These are phyloP conservation scores for Arrhamphus sclerolepis DNA, from an alignment of 2,797 vertebrate genomes.

Conservation along the genomic window DNA sequence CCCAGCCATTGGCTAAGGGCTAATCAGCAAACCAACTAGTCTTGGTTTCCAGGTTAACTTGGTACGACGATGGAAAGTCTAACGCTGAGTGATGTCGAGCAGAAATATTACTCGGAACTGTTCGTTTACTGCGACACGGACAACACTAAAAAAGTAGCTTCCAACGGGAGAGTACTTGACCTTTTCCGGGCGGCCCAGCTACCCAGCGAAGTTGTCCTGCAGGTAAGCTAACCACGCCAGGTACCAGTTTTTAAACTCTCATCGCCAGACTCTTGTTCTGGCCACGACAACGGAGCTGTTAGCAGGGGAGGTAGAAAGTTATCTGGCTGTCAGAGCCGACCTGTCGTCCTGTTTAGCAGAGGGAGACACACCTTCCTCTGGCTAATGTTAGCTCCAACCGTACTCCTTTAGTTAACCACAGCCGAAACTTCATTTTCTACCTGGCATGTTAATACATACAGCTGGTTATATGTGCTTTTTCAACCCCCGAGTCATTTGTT, in stretches of 20 bases:
- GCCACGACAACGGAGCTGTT: not conserved
- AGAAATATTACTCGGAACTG: conserved; percentile 97
- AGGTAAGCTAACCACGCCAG: conserved; percentile 82
- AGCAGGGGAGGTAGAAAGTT: conserved; percentile 8
- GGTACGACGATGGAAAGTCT: conserved; percentile 90
- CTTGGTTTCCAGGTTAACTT: conserved; percentile 37
- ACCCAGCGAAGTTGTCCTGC: conserved; percentile 92
- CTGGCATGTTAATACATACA: too few relatives aligned
- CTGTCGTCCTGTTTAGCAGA: conserved; percentile 38
- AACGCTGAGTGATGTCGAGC: conserved; percentile 94
- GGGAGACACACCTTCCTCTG: conserved; percentile 77
- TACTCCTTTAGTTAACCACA: not conserved
- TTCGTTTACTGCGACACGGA: conserved; percentile 98
- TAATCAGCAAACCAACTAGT: conserved; percentile 60
- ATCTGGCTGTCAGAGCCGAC: conserved; percentile 26
- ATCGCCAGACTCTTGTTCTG: not conserved
- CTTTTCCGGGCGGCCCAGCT: conserved; percentile 98
- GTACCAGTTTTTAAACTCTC: conserved; percentile 9
- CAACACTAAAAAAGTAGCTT: conserved; percentile 96
- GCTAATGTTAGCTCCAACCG: conserved; percentile 63
- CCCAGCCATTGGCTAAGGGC: conserved; percentile 64
- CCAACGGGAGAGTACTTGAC: conserved; percentile 93
- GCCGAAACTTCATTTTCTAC: not conserved
- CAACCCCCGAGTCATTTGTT: too few relatives aligned
- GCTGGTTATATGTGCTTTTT: too few relatives aligned